Conservation (phyloP, 2,797 vertebrate genomes). For the Cheirogaleus major region DNA sequence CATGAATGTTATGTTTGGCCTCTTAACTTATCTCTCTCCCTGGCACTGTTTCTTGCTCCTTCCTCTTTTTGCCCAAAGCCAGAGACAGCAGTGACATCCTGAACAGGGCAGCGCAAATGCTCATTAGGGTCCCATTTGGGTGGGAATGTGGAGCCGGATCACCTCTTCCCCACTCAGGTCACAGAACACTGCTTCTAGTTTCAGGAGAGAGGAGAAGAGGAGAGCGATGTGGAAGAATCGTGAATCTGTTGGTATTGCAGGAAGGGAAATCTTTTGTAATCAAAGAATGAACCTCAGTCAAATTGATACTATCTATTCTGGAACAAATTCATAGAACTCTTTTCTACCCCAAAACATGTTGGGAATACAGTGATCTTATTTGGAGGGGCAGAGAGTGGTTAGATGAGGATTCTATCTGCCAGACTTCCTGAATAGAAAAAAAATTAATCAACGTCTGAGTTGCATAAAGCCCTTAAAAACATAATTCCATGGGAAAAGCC, state of each 20-base stretch:
- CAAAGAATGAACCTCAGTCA: neutral
- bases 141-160: neutral
- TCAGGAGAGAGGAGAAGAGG: neutral
- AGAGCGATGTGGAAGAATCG: neutral
- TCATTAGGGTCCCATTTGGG: neutral
- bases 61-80: neutral
- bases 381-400: neutral
- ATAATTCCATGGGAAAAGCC: neutral
- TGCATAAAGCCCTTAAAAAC: conserved; percentile 21
- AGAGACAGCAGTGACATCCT: neutral
- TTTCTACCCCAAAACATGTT: conserved; percentile 43
- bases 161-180: neutral
- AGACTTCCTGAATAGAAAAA: conserved; percentile 47
- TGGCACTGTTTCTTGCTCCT: neutral
- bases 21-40: neutral
- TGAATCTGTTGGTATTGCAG: neutral
- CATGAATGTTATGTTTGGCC: neutral
- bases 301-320: neutral
- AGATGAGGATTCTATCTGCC: neutral
- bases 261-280: neutral
- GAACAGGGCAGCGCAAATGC: too few relatives aligned
- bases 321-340: conserved; percentile 2
- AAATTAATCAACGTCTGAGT: conserved; percentile 13
- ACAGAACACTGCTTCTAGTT: neutral
- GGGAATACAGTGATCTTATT: conserved; percentile 59